Percentiles rank a stretch among this genome's conserved stretches.
These are phyloP conservation scores for Desmophyllum pertusum DNA, from an alignment of 92 coral and sea anemone species.

Conservation along the genomic window DNA sequence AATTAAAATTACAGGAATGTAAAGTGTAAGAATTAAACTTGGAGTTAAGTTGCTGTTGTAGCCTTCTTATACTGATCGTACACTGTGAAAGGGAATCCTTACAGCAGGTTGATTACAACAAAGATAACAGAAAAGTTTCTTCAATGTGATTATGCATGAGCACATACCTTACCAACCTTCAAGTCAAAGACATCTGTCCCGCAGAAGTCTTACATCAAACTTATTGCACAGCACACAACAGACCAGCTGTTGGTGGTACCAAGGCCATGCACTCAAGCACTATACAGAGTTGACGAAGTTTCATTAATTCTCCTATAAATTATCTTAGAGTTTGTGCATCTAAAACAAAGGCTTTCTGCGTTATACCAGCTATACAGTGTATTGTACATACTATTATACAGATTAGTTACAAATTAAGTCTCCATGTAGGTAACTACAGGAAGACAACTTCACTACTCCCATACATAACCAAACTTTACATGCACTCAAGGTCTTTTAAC, in stretches of 20 bases:
- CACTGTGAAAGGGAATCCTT: background rate
- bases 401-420: background rate
- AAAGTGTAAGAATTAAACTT: background rate
- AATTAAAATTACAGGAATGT: background rate
- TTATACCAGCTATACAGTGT: conserved; percentile 15
- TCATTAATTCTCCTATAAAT: background rate
- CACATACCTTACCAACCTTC: background rate
- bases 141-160: background rate
- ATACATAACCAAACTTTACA: background rate
- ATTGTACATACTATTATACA: conserved; percentile 17
- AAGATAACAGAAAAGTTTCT: background rate
- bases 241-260: conserved; percentile 28
- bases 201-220: conserved; percentile 6
- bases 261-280: background rate
- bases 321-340: background rate
- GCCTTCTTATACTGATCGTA: background rate
- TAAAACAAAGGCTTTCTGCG: background rate
- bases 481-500: background rate
- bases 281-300: background rate
- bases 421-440: background rate
- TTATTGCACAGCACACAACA: background rate
- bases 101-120: background rate
- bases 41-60: background rate
- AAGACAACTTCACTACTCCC: conserved; percentile 2
- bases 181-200: conserved; percentile 10